These are phyloP conservation scores for Sprattus sprattus DNA, from an alignment of 2,113 vertebrate species.

Conservation along the genomic window DNA sequence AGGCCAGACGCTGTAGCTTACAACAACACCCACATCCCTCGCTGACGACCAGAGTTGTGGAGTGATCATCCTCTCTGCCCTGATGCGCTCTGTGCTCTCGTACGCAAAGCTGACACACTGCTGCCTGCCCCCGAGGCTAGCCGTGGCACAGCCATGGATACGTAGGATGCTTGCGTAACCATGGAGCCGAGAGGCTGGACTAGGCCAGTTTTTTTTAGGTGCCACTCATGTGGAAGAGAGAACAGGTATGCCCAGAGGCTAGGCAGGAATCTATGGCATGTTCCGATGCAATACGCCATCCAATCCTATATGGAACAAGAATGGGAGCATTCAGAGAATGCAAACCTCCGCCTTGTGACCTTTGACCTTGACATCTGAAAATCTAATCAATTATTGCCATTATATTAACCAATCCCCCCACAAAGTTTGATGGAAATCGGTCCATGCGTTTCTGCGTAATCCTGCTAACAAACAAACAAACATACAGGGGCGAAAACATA, in stretches of 20 bases:
- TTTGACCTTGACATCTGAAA: too few relatives aligned
- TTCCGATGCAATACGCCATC: neutral
- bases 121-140: neutral
- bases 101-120: constrained; percentile 11
- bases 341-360: too few relatives aligned
- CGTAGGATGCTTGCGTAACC: constrained; percentile 12
- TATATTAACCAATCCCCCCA: too few relatives aligned
- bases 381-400: too few relatives aligned
- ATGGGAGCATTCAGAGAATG: too few relatives aligned
- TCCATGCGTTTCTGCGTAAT: too few relatives aligned
- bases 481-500: too few relatives aligned
- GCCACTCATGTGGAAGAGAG: neutral
- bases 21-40: neutral
- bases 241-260: neutral
- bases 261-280: constrained; percentile 11
- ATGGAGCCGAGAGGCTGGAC: neutral
- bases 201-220: neutral
- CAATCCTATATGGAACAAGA: neutral
- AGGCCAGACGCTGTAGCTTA: neutral
- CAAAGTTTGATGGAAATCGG: too few relatives aligned
- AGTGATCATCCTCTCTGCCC: neutral
- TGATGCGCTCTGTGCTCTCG: neutral
- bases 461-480: too few relatives aligned
- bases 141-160: neutral
- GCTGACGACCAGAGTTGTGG: neutral